A percentile compares a stretch with the other conserved stretches of the same genome.
These are phyloP conservation scores for Coenobita brevimanus DNA, from an alignment of 1,140 invertebrate species.

Conservation along the genomic window DNA sequence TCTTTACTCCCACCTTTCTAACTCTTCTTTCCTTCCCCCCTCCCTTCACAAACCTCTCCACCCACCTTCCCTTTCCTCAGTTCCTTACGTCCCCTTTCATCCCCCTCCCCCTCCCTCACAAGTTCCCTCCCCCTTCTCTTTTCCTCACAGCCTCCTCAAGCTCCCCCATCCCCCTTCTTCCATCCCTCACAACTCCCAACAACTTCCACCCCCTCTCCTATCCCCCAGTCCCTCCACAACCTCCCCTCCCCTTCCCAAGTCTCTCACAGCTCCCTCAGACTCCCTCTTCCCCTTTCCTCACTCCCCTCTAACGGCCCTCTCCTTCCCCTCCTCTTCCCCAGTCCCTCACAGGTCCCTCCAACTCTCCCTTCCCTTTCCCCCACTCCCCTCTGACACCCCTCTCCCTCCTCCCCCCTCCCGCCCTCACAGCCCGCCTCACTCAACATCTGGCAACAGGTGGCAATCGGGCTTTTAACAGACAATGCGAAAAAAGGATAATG, in stretches of 20 bases:
- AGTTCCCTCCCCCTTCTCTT: neutral
- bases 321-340: neutral
- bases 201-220: neutral
- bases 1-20: no score
- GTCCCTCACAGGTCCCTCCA: no score
- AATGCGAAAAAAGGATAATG: constrained; percentile 65
- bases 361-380: neutral
- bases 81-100: neutral
- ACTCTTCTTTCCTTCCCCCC: no score
- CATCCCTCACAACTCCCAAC: neutral
- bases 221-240: neutral
- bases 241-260: neutral
- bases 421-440: constrained; percentile 25
- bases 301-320: neutral
- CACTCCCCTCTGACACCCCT: neutral
- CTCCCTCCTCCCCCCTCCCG: neutral
- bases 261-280: neutral
- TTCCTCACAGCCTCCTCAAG: neutral
- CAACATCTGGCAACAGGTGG: constrained; percentile 63
- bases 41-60: no score
- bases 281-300: neutral
- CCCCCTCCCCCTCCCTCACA: neutral
- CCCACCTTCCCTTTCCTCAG: neutral
- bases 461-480: constrained; percentile 66
- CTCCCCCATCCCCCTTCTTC: neutral